Base-by-base conservation (phyloP, 2,888 invertebrate species). In the Ditula angustiorana region DNA sequence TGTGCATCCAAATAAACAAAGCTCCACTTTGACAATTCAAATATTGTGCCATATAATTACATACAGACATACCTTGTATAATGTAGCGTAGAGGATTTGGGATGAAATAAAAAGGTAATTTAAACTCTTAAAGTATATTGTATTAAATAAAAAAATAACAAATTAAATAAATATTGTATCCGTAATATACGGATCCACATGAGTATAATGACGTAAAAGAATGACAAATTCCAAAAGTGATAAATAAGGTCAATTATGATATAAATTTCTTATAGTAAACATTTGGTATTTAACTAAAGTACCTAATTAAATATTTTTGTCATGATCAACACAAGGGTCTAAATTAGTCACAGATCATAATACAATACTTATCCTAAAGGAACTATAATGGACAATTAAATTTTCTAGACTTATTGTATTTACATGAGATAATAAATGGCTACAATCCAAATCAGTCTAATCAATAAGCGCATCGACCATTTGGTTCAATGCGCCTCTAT, bases 401-500 rank as follows among this genome's bases (percentile, higher is more conserved):
- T 67, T 72, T 69, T 69, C 57, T 73, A 77, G 59, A 71, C 67
- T 52, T 63, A 58, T 68, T 74, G 76, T 82, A 84, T 85, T 80
- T 85, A 85, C 81, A 83, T 71, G 63, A 72, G 71, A 78, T 69
- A 77, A 70, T 80, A 74, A 80, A 83, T 82, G 79, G 78, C 83
- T 81, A 88, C 86, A 84, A 85, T 86, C 90, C 89, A 86, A 86
- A 82, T 91, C 92, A 92, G 92, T 92, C 92, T 92, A 44, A 53
- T 90, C 85, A 83, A 74, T 78, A 72, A 71, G 73, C 78, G 78
- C 83, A 82, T 80, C 80, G 75, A 74, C 69, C 37, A 52, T 58
- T 37, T 44, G 68, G 67, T 72, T 72, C 78, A 80, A 80, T 77
- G 82, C 77, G 74, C 78, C 67, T 78, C 71, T 73, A 72, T 74